These are phyloP conservation scores for Clamator glandarius DNA, from an alignment of 2,797 vertebrate genomes.

Conservation along the genomic window DNA sequence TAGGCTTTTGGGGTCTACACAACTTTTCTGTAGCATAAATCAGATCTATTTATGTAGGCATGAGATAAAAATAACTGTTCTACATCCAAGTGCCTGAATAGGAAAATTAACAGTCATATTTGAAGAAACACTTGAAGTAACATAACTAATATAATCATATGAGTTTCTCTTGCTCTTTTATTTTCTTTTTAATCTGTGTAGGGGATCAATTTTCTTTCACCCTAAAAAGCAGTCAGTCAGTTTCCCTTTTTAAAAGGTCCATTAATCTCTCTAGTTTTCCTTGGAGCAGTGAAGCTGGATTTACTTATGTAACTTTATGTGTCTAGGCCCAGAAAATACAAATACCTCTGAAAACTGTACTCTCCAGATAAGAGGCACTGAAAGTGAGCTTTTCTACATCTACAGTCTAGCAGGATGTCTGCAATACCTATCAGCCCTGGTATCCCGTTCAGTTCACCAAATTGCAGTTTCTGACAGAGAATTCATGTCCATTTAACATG, in stretches of 20 bases:
- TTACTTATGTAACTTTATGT: slow-evolving; percentile 31
- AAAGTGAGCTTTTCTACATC: slow-evolving; percentile 30
- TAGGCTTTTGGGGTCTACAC: neutral
- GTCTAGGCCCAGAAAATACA: slow-evolving; percentile 21
- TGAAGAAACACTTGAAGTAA: neutral
- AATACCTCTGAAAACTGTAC: slow-evolving; percentile 40
- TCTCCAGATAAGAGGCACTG: slow-evolving; percentile 39
- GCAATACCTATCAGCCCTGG: neutral
- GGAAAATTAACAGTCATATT: neutral
- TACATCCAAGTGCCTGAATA: neutral
- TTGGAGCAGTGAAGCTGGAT: neutral
- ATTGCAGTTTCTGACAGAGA: neutral
- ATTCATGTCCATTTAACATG: neutral
- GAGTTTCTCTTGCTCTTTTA: neutral
- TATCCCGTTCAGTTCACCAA: slow-evolving; percentile 18
- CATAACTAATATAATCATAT: neutral
- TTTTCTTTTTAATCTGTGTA: neutral
- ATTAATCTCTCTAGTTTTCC: slow-evolving; percentile 8
- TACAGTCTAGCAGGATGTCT: neutral
- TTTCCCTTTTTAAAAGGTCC: neutral
- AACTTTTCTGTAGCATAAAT: neutral
- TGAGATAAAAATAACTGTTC: slow-evolving; percentile 33
- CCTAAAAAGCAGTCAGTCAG: neutral
- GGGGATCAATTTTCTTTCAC: neutral
- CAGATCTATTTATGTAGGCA: neutral